Evolutionary conservation across 1,140 invertebrate genomes (phyloP).

Genomic region (Drosophila nannoptera): DNA sequence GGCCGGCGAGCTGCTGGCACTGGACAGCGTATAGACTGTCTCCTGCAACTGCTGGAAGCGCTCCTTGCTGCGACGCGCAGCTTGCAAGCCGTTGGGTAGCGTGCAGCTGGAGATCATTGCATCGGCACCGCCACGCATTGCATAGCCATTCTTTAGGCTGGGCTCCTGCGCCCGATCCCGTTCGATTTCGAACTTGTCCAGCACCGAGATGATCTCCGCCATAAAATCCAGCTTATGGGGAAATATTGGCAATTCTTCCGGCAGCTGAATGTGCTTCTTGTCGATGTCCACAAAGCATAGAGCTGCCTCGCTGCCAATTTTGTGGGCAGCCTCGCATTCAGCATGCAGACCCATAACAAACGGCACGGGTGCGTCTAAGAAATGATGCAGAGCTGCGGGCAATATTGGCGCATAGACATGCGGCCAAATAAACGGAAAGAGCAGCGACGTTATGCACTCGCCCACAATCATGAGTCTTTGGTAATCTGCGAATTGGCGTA

Average conservation of each 20-base stretch:
- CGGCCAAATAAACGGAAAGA: slow-evolving; percentile 98
- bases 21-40: slow-evolving; percentile 68
- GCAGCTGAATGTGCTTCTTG: slow-evolving; percentile 92
- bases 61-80: slow-evolving; percentile 68
- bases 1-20: slow-evolving; percentile 32
- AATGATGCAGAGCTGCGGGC: slow-evolving; percentile 95
- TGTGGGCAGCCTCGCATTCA: slow-evolving; percentile 80
- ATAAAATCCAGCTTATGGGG: slow-evolving; percentile 93
- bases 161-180: slow-evolving; percentile 65
- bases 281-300: slow-evolving; percentile 98
- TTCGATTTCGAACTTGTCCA: slow-evolving; percentile 84
- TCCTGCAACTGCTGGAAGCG: slow-evolving; percentile 75
- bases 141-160: slow-evolving; percentile 65
- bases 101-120: slow-evolving; percentile 83
- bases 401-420: slow-evolving; percentile 99
- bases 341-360: slow-evolving; percentile 96
- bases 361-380: slow-evolving; percentile 98
- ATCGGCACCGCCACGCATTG: slow-evolving; percentile 79
- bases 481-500: slow-evolving; percentile 84
- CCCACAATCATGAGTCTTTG: slow-evolving; percentile 97
- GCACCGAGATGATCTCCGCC: slow-evolving; percentile 89
- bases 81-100: slow-evolving; percentile 80
- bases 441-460: slow-evolving; percentile 92
- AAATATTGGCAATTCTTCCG: slow-evolving; percentile 96
- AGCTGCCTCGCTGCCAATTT: slow-evolving; percentile 87